These are phyloP conservation scores for Heterohyrax brucei DNA, from an alignment of 2,797 vertebrate species.

Conservation along the genomic window DNA sequence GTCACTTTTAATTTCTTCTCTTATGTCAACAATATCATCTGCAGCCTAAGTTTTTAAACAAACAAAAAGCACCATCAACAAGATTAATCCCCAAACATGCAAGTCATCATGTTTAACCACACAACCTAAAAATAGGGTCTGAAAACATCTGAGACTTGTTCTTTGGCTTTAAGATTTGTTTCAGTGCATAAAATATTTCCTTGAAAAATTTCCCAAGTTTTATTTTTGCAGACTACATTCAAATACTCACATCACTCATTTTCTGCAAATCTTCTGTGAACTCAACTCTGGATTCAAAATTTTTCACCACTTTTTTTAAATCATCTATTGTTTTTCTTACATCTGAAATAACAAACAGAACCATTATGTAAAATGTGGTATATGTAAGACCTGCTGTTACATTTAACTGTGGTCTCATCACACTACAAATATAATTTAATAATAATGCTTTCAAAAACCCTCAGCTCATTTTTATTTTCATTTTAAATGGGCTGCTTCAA, in stretches of 20 bases:
- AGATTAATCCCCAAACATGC: constrained; percentile 39
- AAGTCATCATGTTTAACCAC: constrained; percentile 38
- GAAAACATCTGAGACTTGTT: constrained; percentile 1
- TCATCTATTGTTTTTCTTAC: constrained; percentile 95
- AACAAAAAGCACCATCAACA: constrained; percentile 73
- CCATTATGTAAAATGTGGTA: constrained; percentile 81
- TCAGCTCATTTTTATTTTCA: constrained; percentile 73
- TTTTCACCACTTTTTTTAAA: constrained; percentile 94
- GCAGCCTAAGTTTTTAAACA: constrained; percentile 91
- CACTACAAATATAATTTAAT: constrained; percentile 78
- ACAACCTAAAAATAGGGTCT: not conserved
- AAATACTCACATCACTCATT: constrained; percentile 93
- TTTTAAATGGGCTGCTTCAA: constrained; percentile 77
- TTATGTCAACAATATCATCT: constrained; percentile 96
- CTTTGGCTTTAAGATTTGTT: constrained; percentile 2
- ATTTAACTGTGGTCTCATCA: constrained; percentile 83
- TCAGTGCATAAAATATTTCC: constrained; percentile 7
- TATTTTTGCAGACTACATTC: constrained; percentile 52
- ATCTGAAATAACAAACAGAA: constrained; percentile 92
- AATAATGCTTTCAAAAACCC: constrained; percentile 72
- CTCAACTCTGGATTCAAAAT: constrained; percentile 95
- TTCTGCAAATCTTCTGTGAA: constrained; percentile 94
- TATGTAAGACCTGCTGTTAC: constrained; percentile 63
- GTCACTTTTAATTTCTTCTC: constrained; percentile 93
- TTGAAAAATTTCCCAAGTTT: constrained; percentile 27